Base-by-base conservation (phyloP, 2,113 vertebrate genomes). In the Castor canadensis region DNA sequence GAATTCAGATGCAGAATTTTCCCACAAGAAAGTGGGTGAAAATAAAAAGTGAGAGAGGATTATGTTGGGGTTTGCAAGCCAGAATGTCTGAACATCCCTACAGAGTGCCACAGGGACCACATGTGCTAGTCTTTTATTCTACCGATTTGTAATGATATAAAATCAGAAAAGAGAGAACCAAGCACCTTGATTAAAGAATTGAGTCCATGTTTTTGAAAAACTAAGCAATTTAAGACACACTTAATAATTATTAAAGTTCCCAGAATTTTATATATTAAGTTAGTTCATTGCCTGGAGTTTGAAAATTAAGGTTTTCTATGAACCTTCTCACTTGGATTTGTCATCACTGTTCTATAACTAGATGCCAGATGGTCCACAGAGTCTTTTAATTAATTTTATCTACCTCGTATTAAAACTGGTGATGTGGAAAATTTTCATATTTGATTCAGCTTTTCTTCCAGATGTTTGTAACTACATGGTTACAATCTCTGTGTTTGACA, bases 401-500 rank as follows among this genome's bases (percentile, higher is more conserved):
- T 81, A 91, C n/a, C 60, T 38, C 56, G 75, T 69, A 67, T 40
- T 75, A 91, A 91, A 71, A 91, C 26, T 87, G 38, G 12, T 69
- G 24, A 67, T 75, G 47, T 82, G 15, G 47, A 67, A 92, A 87
- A 69, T 54, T 77, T 91, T 76, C 22, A 30, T 67, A 15, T 69
- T 88, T 58, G 71, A 28, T 64, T 95, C 75, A 47, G 54, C 58
- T 73, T 85, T 71, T 77, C 85, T 84, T 71, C 62, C 52, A 89
- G 85, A 77, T 89, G 77, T 62, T 94, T 49, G 30, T 45, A 67
- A 89, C 96, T 52, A 90, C 79, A 56, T 94, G 97, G 87, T 94
- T 1, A 95, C 67, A 77, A 87, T 84, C 71, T 89, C 94, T 96
- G 91, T 91, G 92, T 97, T 85, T 95, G 96, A 97, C 72, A 97